Conservation (phyloP, 2,797 vertebrate species). For the Esox lucius region DNA sequence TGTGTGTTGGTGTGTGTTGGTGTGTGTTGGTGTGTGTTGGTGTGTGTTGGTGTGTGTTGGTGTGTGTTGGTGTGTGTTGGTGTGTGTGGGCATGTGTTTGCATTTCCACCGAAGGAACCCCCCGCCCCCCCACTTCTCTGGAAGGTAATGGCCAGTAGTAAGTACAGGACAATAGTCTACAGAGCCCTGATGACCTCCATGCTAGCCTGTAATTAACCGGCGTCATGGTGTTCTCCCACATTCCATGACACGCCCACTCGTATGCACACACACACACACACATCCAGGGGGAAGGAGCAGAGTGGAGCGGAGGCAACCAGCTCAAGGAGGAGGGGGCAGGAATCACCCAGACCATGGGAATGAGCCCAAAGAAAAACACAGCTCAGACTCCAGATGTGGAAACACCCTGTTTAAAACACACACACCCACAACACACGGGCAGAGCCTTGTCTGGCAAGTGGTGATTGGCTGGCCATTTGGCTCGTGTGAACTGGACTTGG, state of each 20-base stretch:
- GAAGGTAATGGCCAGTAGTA: background rate
- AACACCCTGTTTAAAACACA: slow-evolving; percentile 57
- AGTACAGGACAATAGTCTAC: background rate
- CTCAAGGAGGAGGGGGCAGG: slow-evolving; percentile 17
- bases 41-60: too few relatives aligned
- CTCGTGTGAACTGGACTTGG: slow-evolving; percentile 53
- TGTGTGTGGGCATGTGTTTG: slow-evolving; percentile 27
- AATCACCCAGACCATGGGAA: slow-evolving; percentile 64
- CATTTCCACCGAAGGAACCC: slow-evolving; percentile 8
- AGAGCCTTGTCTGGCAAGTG: slow-evolving; percentile 60
- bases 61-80: slow-evolving; percentile 33
- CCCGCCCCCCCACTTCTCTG: background rate
- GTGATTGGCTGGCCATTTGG: slow-evolving; percentile 62
- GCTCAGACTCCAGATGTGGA: slow-evolving; percentile 72
- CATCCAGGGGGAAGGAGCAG: slow-evolving; percentile 31
- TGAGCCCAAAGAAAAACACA: slow-evolving; percentile 67
- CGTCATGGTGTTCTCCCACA: background rate
- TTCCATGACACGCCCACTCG: background rate
- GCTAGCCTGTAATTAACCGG: slow-evolving; percentile 7
- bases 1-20: too few relatives aligned
- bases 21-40: too few relatives aligned
- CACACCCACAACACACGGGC: slow-evolving; percentile 14
- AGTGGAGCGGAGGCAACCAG: slow-evolving; percentile 38
- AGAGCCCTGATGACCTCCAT: background rate
- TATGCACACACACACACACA: background rate